Conservation (phyloP, 2,113 vertebrate species). For the Daboia siamensis region DNA sequence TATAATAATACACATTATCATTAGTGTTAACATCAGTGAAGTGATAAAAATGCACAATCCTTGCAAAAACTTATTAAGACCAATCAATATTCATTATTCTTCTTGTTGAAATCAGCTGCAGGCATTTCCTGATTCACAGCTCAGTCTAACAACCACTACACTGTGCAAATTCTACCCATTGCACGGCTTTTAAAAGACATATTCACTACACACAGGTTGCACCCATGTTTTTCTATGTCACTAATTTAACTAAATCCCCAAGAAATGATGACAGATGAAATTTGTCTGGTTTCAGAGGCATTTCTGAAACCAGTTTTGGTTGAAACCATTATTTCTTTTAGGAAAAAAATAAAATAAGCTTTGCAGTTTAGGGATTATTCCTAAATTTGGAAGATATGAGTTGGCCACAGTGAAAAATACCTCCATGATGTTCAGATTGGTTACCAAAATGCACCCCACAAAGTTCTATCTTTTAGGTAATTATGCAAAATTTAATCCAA, state of each 20-base stretch:
- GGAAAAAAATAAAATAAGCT: neutral
- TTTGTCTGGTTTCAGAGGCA: no score
- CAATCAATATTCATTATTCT: neutral
- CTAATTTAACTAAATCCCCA: neutral
- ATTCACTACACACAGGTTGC: neutral
- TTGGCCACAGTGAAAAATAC: neutral
- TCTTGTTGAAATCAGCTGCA: neutral
- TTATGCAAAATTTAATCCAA: neutral
- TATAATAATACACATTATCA: neutral
- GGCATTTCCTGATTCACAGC: neutral
- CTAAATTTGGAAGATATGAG: neutral
- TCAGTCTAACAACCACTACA: neutral
- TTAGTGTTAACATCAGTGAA: neutral
- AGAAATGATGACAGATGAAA: neutral
- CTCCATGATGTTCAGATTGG: neutral
- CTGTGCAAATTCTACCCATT: neutral
- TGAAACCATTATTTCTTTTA: neutral
- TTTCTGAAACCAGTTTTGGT: neutral
- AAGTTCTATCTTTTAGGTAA: neutral
- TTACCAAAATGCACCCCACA: neutral
- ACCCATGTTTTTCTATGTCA: neutral
- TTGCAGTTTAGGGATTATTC: neutral
- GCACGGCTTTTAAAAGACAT: neutral
- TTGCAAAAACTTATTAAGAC: neutral
- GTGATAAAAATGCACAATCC: neutral